These are phyloP conservation scores for Anas capensis DNA, from an alignment of 2,797 vertebrate genomes.

Conservation along the genomic window DNA sequence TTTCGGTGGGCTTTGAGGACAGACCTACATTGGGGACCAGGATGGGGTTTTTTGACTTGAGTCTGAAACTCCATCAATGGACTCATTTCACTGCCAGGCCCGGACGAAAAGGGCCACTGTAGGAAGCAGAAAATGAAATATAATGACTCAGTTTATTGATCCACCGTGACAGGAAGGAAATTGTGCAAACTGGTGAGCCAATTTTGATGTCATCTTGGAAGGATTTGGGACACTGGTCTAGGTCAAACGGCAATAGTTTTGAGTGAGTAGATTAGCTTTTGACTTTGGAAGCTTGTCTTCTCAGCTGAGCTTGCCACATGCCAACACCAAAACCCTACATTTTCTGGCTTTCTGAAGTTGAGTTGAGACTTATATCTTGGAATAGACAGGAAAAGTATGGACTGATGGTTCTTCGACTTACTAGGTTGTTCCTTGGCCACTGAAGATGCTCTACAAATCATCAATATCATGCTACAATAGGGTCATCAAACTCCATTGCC, in stretches of 20 bases:
- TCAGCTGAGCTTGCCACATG: accelerated
- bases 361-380: not conserved
- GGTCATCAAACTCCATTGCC: not conserved
- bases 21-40: not conserved
- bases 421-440: not conserved
- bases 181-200: accelerated
- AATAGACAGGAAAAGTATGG: not conserved
- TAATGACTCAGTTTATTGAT: not conserved
- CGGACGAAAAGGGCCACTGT: not conserved
- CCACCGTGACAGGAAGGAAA: not conserved
- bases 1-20: not conserved
- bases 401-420: not conserved
- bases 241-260: not conserved
- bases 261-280: not conserved
- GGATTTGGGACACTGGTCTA: not conserved
- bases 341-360: not conserved
- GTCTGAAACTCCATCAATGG: not conserved
- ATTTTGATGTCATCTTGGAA: not conserved
- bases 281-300: not conserved
- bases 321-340: not conserved
- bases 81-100: not conserved
- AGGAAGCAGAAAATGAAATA: not conserved
- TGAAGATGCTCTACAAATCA: not conserved
- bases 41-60: not conserved
- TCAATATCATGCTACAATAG: not conserved